Evolutionary conservation across 1,140 invertebrate species (phyloP).

Genomic region (Meloidogyne floridensis): DNA sequence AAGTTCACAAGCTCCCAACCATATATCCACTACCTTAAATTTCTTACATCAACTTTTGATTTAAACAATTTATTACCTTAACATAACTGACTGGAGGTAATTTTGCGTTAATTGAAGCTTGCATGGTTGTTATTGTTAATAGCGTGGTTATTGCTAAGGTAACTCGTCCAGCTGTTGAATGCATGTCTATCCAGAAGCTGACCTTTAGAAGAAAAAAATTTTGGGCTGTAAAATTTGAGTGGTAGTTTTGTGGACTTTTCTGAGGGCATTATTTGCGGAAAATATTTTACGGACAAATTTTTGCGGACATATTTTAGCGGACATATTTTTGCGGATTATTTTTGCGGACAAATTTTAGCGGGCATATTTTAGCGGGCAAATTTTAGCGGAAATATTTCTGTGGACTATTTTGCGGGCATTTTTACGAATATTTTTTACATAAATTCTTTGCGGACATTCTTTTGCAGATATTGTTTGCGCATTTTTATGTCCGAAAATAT

Average conservation of each 20-base stretch:
- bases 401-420: no score
- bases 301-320: no score
- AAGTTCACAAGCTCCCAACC: conserved; percentile 75
- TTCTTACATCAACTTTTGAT: neutral
- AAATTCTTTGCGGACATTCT: no score
- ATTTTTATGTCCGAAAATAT: neutral
- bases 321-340: no score
- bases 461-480: neutral
- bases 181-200: conserved; percentile 52
- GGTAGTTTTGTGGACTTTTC: neutral
- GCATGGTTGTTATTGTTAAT: conserved; percentile 54
- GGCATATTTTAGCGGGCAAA: no score
- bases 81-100: conserved; percentile 82
- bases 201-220: conserved; percentile 11
- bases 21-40: conserved; percentile 80
- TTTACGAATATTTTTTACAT: no score
- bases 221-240: no score
- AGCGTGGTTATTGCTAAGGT: conserved; percentile 55
- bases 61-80: conserved; percentile 22
- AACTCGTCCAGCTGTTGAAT: conserved; percentile 51
- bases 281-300: no score
- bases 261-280: neutral
- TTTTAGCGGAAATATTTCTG: no score
- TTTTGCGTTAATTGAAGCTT: conserved; percentile 78
- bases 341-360: no score